Percentiles rank a stretch among this genome's conserved stretches.
These are phyloP conservation scores for Sula dactylatra DNA, from an alignment of 2,113 vertebrate genomes.

Conservation along the genomic window DNA sequence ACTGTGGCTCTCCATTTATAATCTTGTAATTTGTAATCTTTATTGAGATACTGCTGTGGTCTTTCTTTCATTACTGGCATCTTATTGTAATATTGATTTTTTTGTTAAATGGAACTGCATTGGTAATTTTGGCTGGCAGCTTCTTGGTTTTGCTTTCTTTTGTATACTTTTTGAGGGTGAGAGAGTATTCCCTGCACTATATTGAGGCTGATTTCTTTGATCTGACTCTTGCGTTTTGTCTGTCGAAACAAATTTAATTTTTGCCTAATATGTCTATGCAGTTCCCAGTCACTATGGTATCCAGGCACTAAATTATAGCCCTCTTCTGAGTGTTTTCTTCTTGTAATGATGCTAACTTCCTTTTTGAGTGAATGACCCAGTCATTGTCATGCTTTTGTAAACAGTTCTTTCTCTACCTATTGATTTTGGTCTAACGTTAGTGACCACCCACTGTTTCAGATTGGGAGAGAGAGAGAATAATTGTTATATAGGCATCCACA, in stretches of 20 bases:
- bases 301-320: constrained; percentile 33
- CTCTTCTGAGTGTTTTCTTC: constrained; percentile 26
- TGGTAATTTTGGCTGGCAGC: constrained; percentile 59
- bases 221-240: neutral
- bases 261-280: constrained; percentile 24
- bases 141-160: constrained; percentile 34
- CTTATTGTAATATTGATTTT: constrained; percentile 67
- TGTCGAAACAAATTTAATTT: constrained; percentile 45
- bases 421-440: constrained; percentile 42
- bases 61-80: constrained; percentile 60
- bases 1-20: constrained; percentile 60
- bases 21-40: constrained; percentile 65
- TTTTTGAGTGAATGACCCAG: constrained; percentile 11
- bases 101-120: constrained; percentile 53
- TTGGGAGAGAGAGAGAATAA: neutral
- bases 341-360: constrained; percentile 28
- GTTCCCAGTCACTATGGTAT: constrained; percentile 30
- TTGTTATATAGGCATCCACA: constrained; percentile 17
- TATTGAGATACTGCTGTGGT: constrained; percentile 45
- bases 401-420: constrained; percentile 45
- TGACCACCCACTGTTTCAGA: constrained; percentile 31
- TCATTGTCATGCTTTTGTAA: constrained; percentile 52
- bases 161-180: neutral
- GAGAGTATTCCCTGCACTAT: neutral
- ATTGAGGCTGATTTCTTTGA: constrained; percentile 23